Base-by-base conservation (phyloP, 2,797 vertebrate genomes). In the Danionella dracula region DNA sequence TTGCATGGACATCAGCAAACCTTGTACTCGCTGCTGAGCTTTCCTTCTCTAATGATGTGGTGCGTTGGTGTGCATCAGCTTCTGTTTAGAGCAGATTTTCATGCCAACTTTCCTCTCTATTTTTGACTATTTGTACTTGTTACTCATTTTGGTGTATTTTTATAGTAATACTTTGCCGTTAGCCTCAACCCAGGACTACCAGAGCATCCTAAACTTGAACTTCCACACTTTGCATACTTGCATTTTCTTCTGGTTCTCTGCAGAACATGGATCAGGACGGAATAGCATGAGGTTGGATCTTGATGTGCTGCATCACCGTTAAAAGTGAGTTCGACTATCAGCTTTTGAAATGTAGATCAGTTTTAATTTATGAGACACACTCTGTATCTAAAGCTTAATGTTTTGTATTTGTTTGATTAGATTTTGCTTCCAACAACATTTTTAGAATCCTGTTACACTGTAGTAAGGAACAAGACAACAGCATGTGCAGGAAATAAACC, bases 261-360 rank as follows among this genome's bases (percentile, higher is more conserved):
- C 40, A 78, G 75, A 72, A 46, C 56, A 75, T 77, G 80, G 70
- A 38, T 49, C 34, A 34, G 13, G 38, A 61, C 45, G 63, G 54
- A 72, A 42, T 58, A 1, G 49, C 57, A 19, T 76, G 73, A 75
- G 42, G 21, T 49, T 45, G 70, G 53, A 71, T 61, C 54, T 54
- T 58, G 35, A 49, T 56, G 41, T 75, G 50, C 63, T 50, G 46
- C 62, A 35, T 37, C 29, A 66, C 45, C 27, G 21, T 35, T 42
- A 45, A 16, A 68, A 70, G 66, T 72, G 16, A 68, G 67, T n/a
- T 17, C 17, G 19, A 42, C 32, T 32, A 40, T 60, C 44, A 31
- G 41, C 19, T 27, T 23, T 40, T 21, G 8, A 46, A 29, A 44
- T 31, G n/a, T 41, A 41, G 19, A 20, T 11, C 45, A 7, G 13